Evolutionary conservation across 2,888 invertebrate genomes (phyloP), one percentile per base, ranked within the genome.

Genomic region (Melangyna quadrimaculata): DNA sequence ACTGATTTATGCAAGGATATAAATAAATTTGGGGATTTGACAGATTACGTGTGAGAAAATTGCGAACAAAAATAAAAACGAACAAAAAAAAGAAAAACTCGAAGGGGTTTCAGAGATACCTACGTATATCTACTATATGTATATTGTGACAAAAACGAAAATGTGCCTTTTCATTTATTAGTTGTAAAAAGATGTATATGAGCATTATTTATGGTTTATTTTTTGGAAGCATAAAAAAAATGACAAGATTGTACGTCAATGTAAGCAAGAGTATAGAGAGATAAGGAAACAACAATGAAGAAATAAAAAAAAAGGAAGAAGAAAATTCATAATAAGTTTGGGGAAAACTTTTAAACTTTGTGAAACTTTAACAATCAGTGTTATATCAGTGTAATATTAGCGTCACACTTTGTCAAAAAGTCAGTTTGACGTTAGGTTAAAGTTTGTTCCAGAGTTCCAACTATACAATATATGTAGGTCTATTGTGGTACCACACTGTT

Each of bases 1-100:
- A 61, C 61, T 37, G 69, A 69, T 73, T 82, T 69, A 72, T 63
- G 55, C 55, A 53, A 73, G 73, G 78, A 78, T 74, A 72, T 83
- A 78, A 70, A 83, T 83, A 83, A 83, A 83, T 78, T 83, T 83
- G 24, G 48, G 70, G 83, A 73, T 83, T 83, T 83, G 83, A 74
- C 83, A 65, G 59, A 59, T 59, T 59, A 59, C 59, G 37, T 59
- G 19, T 35, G 22, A 3, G 22, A 59, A 37, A 24, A 37, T 59
- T 37, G 22, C 29, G 3, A 48, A 22, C 3, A 19, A 19, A 19
- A 51, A 14, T 3, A 7, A 24, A 22, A 14, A 27, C 14, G 8
- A 53, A 5, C 19, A 35, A 59, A 32, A 17, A 57, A 57, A 32
- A 32, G 5, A 22, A 4, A 22, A 37, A 22, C 14, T 14, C 37